Percentiles rank a stretch among this genome's conserved stretches.
phyloP scores from a whole-genome alignment of 2,113 vertebrate species.

The Cervus canadensis region DNA sequence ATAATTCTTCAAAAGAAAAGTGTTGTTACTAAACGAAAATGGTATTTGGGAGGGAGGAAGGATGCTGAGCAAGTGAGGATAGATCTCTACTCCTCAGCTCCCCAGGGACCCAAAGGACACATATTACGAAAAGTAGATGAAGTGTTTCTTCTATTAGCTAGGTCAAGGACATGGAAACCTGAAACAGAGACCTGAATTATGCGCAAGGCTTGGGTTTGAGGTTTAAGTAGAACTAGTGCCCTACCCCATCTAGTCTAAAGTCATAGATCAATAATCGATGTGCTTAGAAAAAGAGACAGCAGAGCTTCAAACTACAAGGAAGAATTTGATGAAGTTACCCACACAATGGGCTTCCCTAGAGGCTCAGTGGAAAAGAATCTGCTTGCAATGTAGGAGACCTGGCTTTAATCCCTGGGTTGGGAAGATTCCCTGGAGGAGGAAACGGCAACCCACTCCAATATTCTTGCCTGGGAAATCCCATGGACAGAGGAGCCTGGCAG shows the following conservation, averaged over 20 bases:
- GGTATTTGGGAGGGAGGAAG: neutral
- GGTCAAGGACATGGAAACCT: neutral
- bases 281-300: neutral
- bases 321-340: neutral
- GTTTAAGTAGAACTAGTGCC: neutral
- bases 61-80: neutral
- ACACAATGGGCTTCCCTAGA: neutral
- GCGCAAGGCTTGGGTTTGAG: neutral
- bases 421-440: neutral
- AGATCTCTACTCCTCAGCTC: neutral
- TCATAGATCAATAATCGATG: neutral
- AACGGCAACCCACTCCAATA: neutral
- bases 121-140: neutral
- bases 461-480: neutral
- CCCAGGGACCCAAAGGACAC: neutral
- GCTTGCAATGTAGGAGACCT: neutral
- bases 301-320: neutral
- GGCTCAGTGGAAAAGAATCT: neutral
- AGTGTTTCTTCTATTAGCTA: neutral
- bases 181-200: neutral
- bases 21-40: neutral
- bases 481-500: neutral
- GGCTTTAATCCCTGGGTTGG: neutral
- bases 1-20: neutral
- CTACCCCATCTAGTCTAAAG: neutral